A percentile compares a stretch with the other conserved stretches of the same genome.
Conservation (phyloP, 2,113 vertebrate genomes). For the Sinocyclocheilus rhinocerous region DNA sequence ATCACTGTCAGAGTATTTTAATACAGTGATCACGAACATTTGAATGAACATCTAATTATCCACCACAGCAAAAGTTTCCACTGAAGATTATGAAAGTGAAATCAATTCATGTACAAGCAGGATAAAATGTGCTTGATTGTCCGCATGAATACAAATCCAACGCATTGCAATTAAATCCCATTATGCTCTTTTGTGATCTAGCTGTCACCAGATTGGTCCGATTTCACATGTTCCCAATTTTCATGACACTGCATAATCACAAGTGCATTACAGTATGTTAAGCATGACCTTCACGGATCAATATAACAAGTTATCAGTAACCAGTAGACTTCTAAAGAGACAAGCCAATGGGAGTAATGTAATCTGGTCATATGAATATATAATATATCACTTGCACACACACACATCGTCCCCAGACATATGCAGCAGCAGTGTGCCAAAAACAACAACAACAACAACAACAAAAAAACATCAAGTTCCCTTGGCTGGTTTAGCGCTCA, state of each 20-base stretch:
- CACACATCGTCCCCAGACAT: background rate
- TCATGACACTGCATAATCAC: background rate
- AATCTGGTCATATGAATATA: background rate
- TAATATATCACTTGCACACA: slow-evolving; percentile 4
- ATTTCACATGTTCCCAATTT: background rate
- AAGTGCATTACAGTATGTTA: background rate
- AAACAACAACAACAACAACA: too few relatives aligned
- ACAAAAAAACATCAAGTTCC: background rate
- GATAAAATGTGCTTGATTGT: slow-evolving; percentile 4
- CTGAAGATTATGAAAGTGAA: slow-evolving; percentile 10
- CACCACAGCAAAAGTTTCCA: slow-evolving; percentile 1
- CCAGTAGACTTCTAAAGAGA: background rate
- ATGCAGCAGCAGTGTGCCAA: background rate
- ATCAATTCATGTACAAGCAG: background rate
- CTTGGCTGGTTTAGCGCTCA: slow-evolving; percentile 25
- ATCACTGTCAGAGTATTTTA: background rate
- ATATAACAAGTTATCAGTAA: slow-evolving; percentile 37
- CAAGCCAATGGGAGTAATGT: slow-evolving; percentile 3
- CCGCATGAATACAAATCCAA: background rate
- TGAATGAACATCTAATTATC: background rate
- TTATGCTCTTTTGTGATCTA: background rate
- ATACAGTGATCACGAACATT: background rate
- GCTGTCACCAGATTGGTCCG: background rate
- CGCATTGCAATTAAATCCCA: background rate
- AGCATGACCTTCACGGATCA: slow-evolving; percentile 21